Base-by-base conservation (phyloP, 2,113 vertebrate species). In the Petaurus breviceps region DNA sequence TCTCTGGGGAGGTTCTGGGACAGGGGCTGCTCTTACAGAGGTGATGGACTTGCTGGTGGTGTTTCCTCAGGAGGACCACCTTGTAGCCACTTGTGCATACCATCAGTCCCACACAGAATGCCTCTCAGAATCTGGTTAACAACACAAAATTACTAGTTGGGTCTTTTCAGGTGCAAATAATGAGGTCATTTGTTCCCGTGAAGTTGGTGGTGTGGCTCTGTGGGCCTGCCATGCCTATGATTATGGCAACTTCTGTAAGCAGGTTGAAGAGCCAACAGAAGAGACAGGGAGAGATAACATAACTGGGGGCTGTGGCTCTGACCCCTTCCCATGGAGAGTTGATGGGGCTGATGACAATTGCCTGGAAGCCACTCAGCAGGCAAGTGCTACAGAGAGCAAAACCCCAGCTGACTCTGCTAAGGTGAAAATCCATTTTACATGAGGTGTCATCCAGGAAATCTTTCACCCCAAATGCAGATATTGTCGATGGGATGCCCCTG, bases 101-200 rank as follows among this genome's bases (percentile, higher is more conserved):
- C 96, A 95, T 95, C 91, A 95, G 31, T 77, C 53, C 94, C 94
- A 97, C 91, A 89, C 54, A 95, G 92, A 93, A 43, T 23, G 94
- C 8, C 53, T 96, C 94, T 49, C 51, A 0, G 90, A 51, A 95
- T 84, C 24, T 46, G 49, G 91, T 92, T 43, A 43, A 84, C 3
- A 43, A 23, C 26, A 16, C 31, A 43, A 43, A 84, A 84, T 84
- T 23, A 2, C 6, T n/a, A 91, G 92, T n/a, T 50, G 61, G 8
- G 43, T 31, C 51, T 51, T n/a, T 92, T 5, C 51, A 0, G 51
- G 54, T 91, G 51, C 95, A 54, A 54, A 14, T 19, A 47, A 96
- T 49, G 89, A n/a, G 2, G 4, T 54, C 51, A 9, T 55, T 1
- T 55, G 54, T 68, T 51, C 23, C 1, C 1, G 23, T 95, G n/a